Conservation (phyloP, 2,888 invertebrate species). For the Coecobrya sp. region DNA sequence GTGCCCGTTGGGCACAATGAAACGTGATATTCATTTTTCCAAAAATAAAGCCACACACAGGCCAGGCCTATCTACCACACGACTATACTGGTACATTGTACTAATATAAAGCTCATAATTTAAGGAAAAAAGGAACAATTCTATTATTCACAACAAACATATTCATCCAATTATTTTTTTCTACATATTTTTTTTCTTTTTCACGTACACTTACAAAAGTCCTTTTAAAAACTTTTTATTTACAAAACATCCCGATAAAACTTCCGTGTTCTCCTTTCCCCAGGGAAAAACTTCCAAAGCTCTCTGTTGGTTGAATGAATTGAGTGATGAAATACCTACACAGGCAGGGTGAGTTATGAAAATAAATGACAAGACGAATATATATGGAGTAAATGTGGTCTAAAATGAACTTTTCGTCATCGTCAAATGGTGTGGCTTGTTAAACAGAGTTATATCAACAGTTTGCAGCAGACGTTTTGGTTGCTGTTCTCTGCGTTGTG, state of each 20-base stretch:
- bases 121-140: conserved; percentile 10
- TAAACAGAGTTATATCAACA: conserved; percentile 9
- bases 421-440: neutral
- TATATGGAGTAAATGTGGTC: neutral
- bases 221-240: neutral
- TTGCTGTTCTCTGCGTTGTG: neutral
- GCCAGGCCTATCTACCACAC: neutral
- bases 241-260: neutral
- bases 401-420: conserved; percentile 16
- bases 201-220: neutral
- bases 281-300: neutral
- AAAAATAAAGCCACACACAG: neutral
- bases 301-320: neutral
- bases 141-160: conserved; percentile 32
- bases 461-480: conserved; percentile 9
- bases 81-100: neutral
- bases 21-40: conserved; percentile 29
- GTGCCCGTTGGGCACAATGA: conserved; percentile 53
- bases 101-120: neutral
- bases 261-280: conserved; percentile 41
- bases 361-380: neutral
- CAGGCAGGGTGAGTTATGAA: neutral
- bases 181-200: neutral
- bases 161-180: conserved; percentile 12
- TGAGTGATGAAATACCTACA: neutral